Conservation (phyloP, 2,888 invertebrate species). For the Drosophila paucipuncta region DNA sequence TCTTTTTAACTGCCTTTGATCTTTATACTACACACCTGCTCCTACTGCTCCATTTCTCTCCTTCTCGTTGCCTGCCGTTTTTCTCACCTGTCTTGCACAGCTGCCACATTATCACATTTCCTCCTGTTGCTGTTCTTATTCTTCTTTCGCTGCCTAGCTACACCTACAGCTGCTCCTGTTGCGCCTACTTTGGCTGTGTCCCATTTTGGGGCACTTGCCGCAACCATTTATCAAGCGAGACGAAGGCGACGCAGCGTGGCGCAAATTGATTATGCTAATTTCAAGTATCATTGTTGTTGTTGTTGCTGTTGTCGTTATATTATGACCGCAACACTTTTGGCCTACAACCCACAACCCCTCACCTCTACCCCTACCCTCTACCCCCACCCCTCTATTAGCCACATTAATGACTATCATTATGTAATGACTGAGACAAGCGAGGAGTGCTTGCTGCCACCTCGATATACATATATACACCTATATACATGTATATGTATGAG, state of each 20-base stretch:
- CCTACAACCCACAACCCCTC: slow-evolving; percentile 3
- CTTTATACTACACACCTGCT: neutral
- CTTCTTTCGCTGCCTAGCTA: neutral
- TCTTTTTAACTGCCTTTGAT: neutral
- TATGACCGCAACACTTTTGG: slow-evolving; percentile 58
- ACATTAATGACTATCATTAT: slow-evolving; percentile 76
- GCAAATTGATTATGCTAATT: slow-evolving; percentile 80
- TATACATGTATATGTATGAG: slow-evolving; percentile 27
- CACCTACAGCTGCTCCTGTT: slow-evolving; percentile 3
- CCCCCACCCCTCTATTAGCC: slow-evolving; percentile 30
- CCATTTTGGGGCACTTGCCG: slow-evolving; percentile 65
- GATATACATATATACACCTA: neutral
- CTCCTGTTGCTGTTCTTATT: neutral
- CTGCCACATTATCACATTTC: neutral
- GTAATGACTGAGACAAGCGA: slow-evolving; percentile 63
- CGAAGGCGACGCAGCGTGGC: slow-evolving; percentile 58
- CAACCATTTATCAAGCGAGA: slow-evolving; percentile 75
- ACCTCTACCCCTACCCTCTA: neutral
- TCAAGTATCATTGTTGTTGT: slow-evolving; percentile 13
- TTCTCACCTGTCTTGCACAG: slow-evolving; percentile 8
- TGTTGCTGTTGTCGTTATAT: slow-evolving; percentile 27
- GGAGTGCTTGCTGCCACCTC: slow-evolving; percentile 31
- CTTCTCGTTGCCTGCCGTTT: neutral
- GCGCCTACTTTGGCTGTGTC: slow-evolving; percentile 16
- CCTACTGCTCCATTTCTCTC: too few species aligned